Evolutionary conservation across 2,113 vertebrate genomes (phyloP).

Genomic region (Maccullochella peelii): DNA sequence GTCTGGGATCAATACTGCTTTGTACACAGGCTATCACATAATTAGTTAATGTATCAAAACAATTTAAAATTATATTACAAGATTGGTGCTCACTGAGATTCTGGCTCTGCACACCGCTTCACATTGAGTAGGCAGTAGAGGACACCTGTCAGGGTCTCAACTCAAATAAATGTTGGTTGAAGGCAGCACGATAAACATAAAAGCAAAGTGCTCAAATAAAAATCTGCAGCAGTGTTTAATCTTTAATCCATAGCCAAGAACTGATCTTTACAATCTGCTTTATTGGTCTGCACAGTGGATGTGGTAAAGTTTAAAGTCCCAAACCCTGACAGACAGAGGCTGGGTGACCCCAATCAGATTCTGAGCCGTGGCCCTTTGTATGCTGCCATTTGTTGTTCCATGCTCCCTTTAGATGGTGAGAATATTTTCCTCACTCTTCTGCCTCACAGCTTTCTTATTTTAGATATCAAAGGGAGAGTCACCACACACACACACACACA

Average conservation of each 20-base stretch:
- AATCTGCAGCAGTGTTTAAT: slow-evolving; percentile 52
- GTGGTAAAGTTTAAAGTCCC: slow-evolving; percentile 64
- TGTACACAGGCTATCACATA: slow-evolving; percentile 27
- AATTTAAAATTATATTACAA: slow-evolving; percentile 39
- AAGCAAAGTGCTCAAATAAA: slow-evolving; percentile 64
- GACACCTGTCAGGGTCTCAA: slow-evolving; percentile 50
- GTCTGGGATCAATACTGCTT: slow-evolving; percentile 52
- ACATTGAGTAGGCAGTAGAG: slow-evolving; percentile 13
- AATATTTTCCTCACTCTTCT: slow-evolving; percentile 62
- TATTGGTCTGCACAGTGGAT: slow-evolving; percentile 46
- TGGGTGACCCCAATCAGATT: slow-evolving; percentile 63
- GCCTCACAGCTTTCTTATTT: slow-evolving; percentile 66
- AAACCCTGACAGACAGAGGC: slow-evolving; percentile 41
- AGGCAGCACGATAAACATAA: slow-evolving; percentile 45
- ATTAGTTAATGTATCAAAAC: slow-evolving; percentile 52
- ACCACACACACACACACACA: slow-evolving; percentile 14
- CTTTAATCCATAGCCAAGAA: slow-evolving; percentile 59
- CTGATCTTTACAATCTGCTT: slow-evolving; percentile 68
- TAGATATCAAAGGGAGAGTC: slow-evolving; percentile 62
- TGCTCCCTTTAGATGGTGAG: slow-evolving; percentile 62
- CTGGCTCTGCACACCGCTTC: background rate
- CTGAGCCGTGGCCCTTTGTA: slow-evolving; percentile 32
- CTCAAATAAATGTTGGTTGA: slow-evolving; percentile 32
- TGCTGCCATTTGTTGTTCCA: slow-evolving; percentile 53
- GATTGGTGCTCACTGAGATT: slow-evolving; percentile 9